Evolutionary conservation across 2,797 vertebrate genomes (phyloP), one percentile per base, ranked within the genome.

Genomic region (Paramormyrops hopkinsi): DNA sequence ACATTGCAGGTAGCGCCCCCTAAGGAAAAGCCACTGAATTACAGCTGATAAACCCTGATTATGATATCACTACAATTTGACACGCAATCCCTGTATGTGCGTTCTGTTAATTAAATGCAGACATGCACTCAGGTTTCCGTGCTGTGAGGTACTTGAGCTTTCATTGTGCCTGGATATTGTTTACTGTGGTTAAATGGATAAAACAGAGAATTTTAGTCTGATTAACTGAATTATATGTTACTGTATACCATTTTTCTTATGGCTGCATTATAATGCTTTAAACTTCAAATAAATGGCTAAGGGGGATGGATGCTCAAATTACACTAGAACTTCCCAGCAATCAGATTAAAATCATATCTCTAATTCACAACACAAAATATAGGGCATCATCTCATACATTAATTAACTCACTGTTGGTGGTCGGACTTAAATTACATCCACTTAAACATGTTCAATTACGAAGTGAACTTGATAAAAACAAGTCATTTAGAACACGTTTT

Each of bases 371-470:
- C 73, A 82, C 51, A 83, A 89, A 88, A 89, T 53, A 62, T 73
- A 59, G 41, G 11, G n/a, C 54, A 83, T 83, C 44, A 62, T 89
- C 88, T 14, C 37, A 59, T 54, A 84, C 53, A 56, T 51, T 89
- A 84, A 89, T 86, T 73, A 86, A 86, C 79, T 89, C 56, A 65
- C 54, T 86, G 44, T 73, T 83, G 88, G 88, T 84, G 88, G 88
- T 59, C 33, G 46, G 29, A 62, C 83, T 85, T 89, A 69, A 69
- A 69, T 89, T n/a, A 86, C 33, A 86, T 41, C 88, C 56, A 69
- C 82, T 86, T 86, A 89, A 48, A 89, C 11, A 33, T 65, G 44
- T 69, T 86, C 82, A 86, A 50, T 85, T 89, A 50, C 14, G n/a
- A 25, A 50, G 82, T 85, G 82, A 85, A 89, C 29, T 48, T 89